These are phyloP conservation scores for Eleutherodactylus coqui DNA, from an alignment of 2,797 vertebrate species.

Conservation along the genomic window DNA sequence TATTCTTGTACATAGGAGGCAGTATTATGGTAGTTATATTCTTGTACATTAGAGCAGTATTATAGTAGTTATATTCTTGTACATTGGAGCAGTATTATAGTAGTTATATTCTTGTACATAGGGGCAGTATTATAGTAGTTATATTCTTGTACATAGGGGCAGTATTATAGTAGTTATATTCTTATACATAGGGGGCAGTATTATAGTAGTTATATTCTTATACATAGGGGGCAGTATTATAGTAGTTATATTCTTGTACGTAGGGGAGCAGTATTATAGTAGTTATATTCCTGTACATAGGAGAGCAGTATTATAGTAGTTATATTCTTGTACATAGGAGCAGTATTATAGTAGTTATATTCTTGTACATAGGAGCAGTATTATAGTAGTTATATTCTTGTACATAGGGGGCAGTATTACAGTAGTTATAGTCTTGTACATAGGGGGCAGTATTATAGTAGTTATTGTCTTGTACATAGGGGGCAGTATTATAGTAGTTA, in stretches of 20 bases:
- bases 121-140: background rate
- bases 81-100: background rate
- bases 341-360: conserved; percentile 9
- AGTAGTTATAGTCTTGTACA: conserved; percentile 14
- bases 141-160: conserved; percentile 16
- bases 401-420: background rate
- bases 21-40: conserved; percentile 4
- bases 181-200: conserved; percentile 6
- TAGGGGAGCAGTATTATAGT: conserved; percentile 5
- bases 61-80: conserved; percentile 21
- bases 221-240: conserved; percentile 5
- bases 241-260: background rate
- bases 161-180: conserved; percentile 18
- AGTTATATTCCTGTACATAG: conserved; percentile 7
- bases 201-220: conserved; percentile 13
- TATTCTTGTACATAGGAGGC: conserved; percentile 3
- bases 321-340: conserved; percentile 2
- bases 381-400: background rate
- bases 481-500: conserved; percentile 9
- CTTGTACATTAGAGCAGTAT: background rate
- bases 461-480: conserved; percentile 7
- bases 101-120: conserved; percentile 6
- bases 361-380: background rate
- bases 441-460: background rate
- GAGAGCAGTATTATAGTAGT: conserved; percentile 9